Base-by-base conservation (phyloP, 1,140 invertebrate genomes). In the Drosophila willistoni region DNA sequence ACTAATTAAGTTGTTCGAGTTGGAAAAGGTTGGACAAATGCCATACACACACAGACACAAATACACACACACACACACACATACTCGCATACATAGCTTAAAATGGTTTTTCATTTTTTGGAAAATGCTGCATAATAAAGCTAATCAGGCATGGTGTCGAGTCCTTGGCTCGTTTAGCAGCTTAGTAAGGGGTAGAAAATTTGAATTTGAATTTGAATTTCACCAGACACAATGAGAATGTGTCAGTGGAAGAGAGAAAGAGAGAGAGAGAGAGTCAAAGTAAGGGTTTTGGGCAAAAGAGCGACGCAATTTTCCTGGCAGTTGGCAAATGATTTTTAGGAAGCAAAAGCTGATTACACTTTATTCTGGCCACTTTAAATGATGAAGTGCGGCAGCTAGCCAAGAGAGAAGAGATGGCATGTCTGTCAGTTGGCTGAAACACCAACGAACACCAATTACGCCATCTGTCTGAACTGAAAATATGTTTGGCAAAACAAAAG, bases 101-200 rank as follows among this genome's bases (percentile, higher is more conserved):
- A 86, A 79, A 70, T 68, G 83, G 83, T 66, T 80, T 89, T 79
- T 51, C 44, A 22, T 51, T 51, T 36, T 59, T 44, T 39, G 42
- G 60, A 76, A 87, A 83, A 70, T 72, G 67, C 68, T 72, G 79
- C 77, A 87, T 83, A 86, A 86, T 86, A 73, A 87, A 87, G 75
- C 76, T 87, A 86, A 86, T 87, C 82, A 87, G 76, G 79, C 83
- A 68, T 71, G 22, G 68, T 70, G 66, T 44, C 59, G 41, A 41
- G 63, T 42, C 10, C 17, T 42, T 47, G 42, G 60, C 39, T 62
- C 36, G 41, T 42, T 70, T 55, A 34, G 55, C 41, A 62, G 82
- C 78, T 86, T 72, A 77, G 44, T 61, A 51, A 51, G 44, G 44
- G 44, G 71, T 25, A 7, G n/a, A 57, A 75, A 75, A 78, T 63